Evolutionary conservation across 2,888 invertebrate species (phyloP).

Genomic region (Pycnomerus fuliginosus): DNA sequence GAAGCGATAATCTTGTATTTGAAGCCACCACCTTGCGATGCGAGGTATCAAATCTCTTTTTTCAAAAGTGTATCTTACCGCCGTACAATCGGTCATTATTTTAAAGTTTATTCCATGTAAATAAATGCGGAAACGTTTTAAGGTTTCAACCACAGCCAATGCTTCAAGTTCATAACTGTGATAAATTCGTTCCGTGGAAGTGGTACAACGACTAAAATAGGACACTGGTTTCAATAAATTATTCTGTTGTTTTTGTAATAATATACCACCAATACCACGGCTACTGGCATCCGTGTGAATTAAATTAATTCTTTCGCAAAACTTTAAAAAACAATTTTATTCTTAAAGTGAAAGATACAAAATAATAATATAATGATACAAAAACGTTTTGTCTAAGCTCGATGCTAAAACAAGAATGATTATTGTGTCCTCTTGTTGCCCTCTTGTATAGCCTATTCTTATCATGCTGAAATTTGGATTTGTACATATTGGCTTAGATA

Average conservation of each 20-base stretch:
- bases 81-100: slow-evolving; percentile 29
- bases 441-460: too few species aligned
- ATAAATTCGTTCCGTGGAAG: slow-evolving; percentile 11
- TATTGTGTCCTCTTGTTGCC: too few species aligned
- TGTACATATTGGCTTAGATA: too few species aligned
- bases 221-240: slow-evolving; percentile 29
- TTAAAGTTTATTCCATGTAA: slow-evolving; percentile 29
- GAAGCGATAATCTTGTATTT: slow-evolving; percentile 29
- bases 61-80: slow-evolving; percentile 24
- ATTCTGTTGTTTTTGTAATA: slow-evolving; percentile 35
- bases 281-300: slow-evolving; percentile 35
- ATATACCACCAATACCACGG: slow-evolving; percentile 31
- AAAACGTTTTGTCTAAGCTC: too few species aligned
- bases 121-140: slow-evolving; percentile 27
- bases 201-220: slow-evolving; percentile 29
- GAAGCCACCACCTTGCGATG: slow-evolving; percentile 29
- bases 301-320: too few species aligned
- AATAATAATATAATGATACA: too few species aligned
- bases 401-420: too few species aligned
- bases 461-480: too few species aligned
- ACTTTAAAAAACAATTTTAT: too few species aligned
- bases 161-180: slow-evolving; percentile 25
- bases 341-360: too few species aligned
- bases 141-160: slow-evolving; percentile 12
- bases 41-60: slow-evolving; percentile 30